A percentile compares a stretch with the other conserved stretches of the same genome.
Evolutionary conservation across 35 echinoderm and acorn worm species (phyloP).

Genomic region (Ptychodera flava): DNA sequence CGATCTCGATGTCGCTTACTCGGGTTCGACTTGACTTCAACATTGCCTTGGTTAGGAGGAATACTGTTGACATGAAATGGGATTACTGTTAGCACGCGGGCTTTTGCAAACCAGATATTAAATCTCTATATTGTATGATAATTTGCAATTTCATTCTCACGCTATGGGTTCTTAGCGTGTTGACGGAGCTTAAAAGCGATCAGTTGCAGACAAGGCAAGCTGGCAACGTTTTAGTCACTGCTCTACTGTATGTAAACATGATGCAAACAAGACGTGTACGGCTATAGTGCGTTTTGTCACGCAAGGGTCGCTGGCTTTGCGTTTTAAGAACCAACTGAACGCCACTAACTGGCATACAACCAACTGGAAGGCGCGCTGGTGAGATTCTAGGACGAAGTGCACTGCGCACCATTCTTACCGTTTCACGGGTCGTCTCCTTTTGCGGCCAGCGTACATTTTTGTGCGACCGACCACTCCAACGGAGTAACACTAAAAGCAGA

Average conservation of each 20-base stretch:
- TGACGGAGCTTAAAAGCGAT: background rate
- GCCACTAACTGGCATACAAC: too few species aligned
- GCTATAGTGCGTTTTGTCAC: background rate
- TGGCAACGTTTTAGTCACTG: background rate
- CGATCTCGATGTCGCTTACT: constrained; percentile 96
- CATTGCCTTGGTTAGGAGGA: constrained; percentile 13
- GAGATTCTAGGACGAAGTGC: too few species aligned
- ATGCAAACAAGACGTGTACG: background rate
- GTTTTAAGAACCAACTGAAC: background rate
- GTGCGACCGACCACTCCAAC: too few species aligned
- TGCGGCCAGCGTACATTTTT: constrained; percentile 60
- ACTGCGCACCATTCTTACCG: constrained; percentile 39
- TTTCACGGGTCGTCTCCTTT: constrained; percentile 51
- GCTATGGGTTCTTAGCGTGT: background rate
- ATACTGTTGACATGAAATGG: background rate
- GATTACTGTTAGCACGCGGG: background rate
- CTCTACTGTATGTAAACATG: background rate
- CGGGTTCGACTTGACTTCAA: constrained; percentile 75
- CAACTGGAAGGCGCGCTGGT: too few species aligned
- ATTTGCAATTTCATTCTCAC: background rate
- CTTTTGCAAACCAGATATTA: background rate
- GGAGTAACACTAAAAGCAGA: too few species aligned
- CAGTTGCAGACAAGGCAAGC: too few species aligned
- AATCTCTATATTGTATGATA: background rate
- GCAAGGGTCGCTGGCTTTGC: background rate